Evolutionary conservation across 2,797 vertebrate genomes (phyloP).

Genomic region (Graptemys geographica): DNA sequence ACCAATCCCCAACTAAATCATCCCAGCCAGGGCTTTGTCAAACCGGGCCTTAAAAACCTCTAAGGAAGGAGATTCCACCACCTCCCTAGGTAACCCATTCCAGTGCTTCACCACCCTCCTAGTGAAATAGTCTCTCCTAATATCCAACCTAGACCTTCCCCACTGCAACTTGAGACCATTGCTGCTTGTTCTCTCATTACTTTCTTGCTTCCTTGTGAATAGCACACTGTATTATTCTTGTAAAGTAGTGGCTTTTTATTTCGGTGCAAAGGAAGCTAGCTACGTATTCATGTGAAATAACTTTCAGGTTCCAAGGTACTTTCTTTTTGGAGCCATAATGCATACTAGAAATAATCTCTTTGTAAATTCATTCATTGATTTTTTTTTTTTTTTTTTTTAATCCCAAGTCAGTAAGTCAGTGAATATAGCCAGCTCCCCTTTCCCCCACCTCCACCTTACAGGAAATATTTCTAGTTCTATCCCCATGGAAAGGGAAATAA

Average conservation of each 20-base stretch:
- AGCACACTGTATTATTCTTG: background rate
- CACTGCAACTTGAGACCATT: too few relatives aligned
- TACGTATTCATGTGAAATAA: slow-evolving; percentile 12
- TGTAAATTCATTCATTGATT: slow-evolving; percentile 21
- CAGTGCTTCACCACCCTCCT: too few relatives aligned
- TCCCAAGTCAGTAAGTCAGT: background rate
- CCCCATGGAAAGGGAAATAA: slow-evolving; percentile 29
- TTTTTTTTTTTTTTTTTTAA: too few relatives aligned
- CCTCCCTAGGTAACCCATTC: too few relatives aligned
- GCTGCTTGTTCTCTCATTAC: too few relatives aligned
- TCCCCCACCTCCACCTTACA: background rate
- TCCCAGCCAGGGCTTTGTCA: too few relatives aligned
- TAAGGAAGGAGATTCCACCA: too few relatives aligned
- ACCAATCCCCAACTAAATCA: too few relatives aligned
- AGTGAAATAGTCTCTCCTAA: too few relatives aligned
- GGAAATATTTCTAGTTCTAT: slow-evolving; percentile 53
- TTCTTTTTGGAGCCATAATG: slow-evolving; percentile 36
- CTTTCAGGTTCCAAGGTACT: slow-evolving; percentile 41
- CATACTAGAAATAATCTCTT: slow-evolving; percentile 17
- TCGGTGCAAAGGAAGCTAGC: slow-evolving; percentile 57
- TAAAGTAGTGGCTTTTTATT: slow-evolving; percentile 60
- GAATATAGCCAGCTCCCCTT: background rate
- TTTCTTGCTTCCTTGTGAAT: background rate
- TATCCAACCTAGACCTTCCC: too few relatives aligned
- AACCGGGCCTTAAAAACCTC: too few relatives aligned